phyloP scores from a whole-genome alignment of 2,797 vertebrate genomes.

The Gobio occitaniae region DNA sequence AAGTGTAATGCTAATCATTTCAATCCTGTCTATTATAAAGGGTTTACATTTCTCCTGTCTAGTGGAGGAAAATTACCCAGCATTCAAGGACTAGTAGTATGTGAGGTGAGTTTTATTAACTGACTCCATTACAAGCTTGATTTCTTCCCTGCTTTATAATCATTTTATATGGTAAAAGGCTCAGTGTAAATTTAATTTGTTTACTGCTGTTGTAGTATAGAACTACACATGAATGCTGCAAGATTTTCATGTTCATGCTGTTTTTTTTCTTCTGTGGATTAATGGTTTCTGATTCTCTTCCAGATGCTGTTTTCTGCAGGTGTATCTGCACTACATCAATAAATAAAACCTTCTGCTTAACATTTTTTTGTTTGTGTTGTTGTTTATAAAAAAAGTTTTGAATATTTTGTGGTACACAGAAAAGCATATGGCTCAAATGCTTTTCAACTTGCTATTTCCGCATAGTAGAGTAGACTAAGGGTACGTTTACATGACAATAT shows the following conservation, averaged over 20 bases:
- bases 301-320: constrained; percentile 20
- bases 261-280: background rate
- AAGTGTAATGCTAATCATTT: background rate
- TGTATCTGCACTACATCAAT: background rate
- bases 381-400: too few relatives aligned
- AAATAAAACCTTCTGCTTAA: constrained; percentile 1
- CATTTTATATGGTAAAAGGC: background rate
- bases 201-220: background rate
- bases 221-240: background rate
- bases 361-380: background rate
- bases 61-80: background rate
- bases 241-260: background rate
- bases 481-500: too few relatives aligned
- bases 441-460: background rate
- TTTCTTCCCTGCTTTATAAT: background rate
- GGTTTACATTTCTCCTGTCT: background rate
- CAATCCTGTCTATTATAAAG: background rate
- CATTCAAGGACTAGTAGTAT: background rate
- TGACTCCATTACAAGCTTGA: background rate
- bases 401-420: background rate
- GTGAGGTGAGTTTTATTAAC: constrained; percentile 2
- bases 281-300: background rate
- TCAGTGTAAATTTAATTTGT: too few relatives aligned
- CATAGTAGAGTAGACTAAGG: background rate
- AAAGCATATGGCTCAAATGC: background rate